phyloP scores from a whole-genome alignment of 2,797 vertebrate species.

The Parauchenoglanis ngamensis region DNA sequence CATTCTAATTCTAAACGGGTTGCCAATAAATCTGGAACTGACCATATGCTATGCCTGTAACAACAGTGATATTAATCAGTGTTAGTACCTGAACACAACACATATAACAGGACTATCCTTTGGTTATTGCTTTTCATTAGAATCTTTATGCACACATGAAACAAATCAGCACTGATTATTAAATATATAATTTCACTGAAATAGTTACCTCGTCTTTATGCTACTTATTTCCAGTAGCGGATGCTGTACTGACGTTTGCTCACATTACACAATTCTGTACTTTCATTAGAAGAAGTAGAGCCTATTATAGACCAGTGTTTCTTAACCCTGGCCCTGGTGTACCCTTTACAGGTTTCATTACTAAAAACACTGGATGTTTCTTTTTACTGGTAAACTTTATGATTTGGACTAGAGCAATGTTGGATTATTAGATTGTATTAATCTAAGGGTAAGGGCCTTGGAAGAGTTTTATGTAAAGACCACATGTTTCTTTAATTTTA shows the following conservation, averaged over 20 bases:
- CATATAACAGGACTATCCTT: neutral
- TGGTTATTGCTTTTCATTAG: neutral
- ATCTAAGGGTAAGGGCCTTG: neutral
- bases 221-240: neutral
- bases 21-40: too few species aligned
- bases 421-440: neutral
- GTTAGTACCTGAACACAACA: neutral
- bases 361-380: neutral
- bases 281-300: conserved; percentile 3
- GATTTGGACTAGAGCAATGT: neutral
- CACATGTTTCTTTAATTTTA: neutral
- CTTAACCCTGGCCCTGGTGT: neutral
- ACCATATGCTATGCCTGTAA: neutral
- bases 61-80: neutral
- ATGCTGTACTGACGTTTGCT: neutral
- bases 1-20: neutral
- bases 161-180: neutral
- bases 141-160: neutral
- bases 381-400: neutral
- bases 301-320: neutral
- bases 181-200: neutral
- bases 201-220: neutral
- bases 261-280: conserved; percentile 8
- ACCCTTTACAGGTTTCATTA: neutral
- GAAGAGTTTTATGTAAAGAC: neutral